A percentile compares a stretch with the other conserved stretches of the same genome.
Evolutionary conservation across 2,888 invertebrate species (phyloP).

Genomic region (Strigamia crassipes): DNA sequence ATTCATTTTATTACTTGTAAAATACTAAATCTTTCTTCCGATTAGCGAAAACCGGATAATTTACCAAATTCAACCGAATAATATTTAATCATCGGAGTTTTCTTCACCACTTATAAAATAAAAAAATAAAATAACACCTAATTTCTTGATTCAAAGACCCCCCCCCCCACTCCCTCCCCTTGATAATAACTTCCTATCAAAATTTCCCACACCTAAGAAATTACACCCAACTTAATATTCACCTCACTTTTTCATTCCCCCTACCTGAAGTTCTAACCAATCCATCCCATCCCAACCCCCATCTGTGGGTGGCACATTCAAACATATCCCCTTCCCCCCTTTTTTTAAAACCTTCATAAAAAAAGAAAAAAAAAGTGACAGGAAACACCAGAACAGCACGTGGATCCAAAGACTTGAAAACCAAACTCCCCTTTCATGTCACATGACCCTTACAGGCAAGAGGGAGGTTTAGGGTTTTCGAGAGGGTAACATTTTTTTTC

Average conservation of each 20-base stretch:
- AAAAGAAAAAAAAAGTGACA: not conserved
- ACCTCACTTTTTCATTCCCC: constrained; percentile 12
- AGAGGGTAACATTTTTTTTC: constrained; percentile 25
- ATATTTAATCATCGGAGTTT: too few relatives aligned
- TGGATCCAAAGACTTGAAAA: constrained; percentile 34
- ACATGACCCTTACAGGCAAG: constrained; percentile 39
- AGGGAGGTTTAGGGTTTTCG: constrained; percentile 1
- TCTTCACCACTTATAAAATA: too few relatives aligned
- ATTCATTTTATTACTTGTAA: too few relatives aligned
- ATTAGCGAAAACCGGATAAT: too few relatives aligned
- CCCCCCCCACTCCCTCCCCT: too few relatives aligned
- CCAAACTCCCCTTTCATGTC: constrained; percentile 44
- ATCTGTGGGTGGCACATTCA: constrained; percentile 2
- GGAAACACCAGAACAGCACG: constrained; percentile 38
- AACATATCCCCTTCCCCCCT: not conserved
- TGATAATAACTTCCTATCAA: not conserved
- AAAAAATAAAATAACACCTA: not conserved
- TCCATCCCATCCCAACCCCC: not conserved
- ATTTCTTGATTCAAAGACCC: not conserved
- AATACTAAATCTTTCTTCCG: too few relatives aligned
- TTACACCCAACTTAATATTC: not conserved
- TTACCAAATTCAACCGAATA: too few relatives aligned
- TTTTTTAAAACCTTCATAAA: constrained; percentile 29
- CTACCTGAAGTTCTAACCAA: not conserved
- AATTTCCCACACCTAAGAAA: constrained; percentile 1